Evolutionary conservation across 2,888 invertebrate genomes (phyloP).

Genomic region (Dasysyrphus tricinctus): DNA sequence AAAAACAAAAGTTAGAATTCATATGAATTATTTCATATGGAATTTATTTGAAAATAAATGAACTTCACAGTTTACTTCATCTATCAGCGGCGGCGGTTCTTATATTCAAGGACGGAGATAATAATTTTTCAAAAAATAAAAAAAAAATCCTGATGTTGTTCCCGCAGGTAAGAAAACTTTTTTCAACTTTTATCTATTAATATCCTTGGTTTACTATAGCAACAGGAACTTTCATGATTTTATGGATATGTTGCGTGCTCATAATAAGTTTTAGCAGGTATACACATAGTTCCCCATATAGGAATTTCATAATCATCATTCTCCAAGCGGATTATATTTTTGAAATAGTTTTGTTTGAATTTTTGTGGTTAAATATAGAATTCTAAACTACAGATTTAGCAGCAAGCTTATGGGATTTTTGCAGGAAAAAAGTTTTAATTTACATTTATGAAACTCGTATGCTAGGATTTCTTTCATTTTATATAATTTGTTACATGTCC

Average conservation of each 20-base stretch:
- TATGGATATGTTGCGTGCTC: neutral
- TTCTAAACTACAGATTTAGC: no score
- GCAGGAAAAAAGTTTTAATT: no score
- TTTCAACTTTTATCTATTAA: neutral
- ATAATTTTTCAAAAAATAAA: neutral
- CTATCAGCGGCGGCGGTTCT: constrained; percentile 20
- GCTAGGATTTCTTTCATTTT: neutral
- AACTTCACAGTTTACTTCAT: constrained; percentile 29
- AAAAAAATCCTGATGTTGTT: neutral
- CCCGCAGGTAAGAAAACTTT: neutral
- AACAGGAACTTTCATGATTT: no score
- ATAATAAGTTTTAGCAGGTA: no score
- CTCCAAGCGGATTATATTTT: neutral
- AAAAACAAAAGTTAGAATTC: neutral
- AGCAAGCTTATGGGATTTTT: no score
- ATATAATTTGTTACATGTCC: neutral
- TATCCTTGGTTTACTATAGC: neutral
- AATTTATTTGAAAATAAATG: constrained; percentile 8
- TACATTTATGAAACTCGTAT: neutral
- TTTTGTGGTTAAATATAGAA: neutral
- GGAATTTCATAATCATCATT: neutral
- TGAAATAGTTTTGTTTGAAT: neutral
- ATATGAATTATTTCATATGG: constrained; percentile 24
- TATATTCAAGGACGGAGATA: neutral
- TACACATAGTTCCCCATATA: neutral